A percentile compares a stretch with the other conserved stretches of the same genome.
Conservation (phyloP, 2,113 vertebrate genomes). For the Neogobius melanostomus region DNA sequence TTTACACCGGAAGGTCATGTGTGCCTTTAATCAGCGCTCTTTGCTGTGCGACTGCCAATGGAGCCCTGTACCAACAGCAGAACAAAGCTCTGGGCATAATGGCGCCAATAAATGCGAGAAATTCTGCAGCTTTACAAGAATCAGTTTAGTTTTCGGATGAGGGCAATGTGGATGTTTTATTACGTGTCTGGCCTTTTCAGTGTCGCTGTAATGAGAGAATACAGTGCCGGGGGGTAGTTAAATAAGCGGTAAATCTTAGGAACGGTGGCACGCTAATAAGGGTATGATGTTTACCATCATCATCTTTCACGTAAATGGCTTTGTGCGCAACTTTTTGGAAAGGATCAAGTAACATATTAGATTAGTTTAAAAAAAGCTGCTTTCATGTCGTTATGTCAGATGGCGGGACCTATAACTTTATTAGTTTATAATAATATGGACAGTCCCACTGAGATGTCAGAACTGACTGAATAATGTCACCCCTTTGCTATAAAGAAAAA, state of each 20-base stretch:
- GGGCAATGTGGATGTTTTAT: slow-evolving; percentile 29
- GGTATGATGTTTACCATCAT: slow-evolving; percentile 11
- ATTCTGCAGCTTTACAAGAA: slow-evolving; percentile 7
- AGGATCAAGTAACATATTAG: neutral
- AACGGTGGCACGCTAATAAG: slow-evolving; percentile 45
- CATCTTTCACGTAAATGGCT: slow-evolving; percentile 8
- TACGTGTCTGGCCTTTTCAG: slow-evolving; percentile 34
- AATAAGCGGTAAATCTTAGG: slow-evolving; percentile 24
- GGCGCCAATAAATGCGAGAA: slow-evolving; percentile 4
- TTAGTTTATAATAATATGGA: no score
- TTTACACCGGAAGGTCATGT: slow-evolving; percentile 27
- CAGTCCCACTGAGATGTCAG: no score
- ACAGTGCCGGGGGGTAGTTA: neutral
- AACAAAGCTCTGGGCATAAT: slow-evolving; percentile 16
- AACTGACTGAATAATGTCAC: no score
- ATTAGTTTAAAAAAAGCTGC: neutral
- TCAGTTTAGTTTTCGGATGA: slow-evolving; percentile 9
- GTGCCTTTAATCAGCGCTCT: slow-evolving; percentile 26
- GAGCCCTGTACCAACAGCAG: slow-evolving; percentile 18
- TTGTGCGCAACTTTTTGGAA: neutral
- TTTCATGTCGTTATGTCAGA: no score
- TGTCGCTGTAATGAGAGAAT: slow-evolving; percentile 26
- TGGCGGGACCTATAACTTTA: no score
- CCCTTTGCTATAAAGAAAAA: no score
- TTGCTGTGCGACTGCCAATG: slow-evolving; percentile 17